These are phyloP conservation scores for Pammene fasciana DNA, from an alignment of 2,888 invertebrate species.

Conservation along the genomic window DNA sequence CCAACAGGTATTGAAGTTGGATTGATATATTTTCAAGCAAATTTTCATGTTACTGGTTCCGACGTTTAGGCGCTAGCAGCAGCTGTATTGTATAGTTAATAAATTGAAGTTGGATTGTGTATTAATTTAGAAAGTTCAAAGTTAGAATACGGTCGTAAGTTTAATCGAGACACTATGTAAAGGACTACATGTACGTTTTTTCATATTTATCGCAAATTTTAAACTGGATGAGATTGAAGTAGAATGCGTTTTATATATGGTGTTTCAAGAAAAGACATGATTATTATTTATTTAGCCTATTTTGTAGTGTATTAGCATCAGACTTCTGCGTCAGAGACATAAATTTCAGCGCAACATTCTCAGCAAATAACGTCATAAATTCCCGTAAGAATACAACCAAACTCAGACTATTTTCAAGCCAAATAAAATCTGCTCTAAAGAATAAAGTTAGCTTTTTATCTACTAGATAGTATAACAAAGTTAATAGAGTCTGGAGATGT, in stretches of 20 bases:
- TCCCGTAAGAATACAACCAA: neutral
- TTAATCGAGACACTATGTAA: too few relatives aligned
- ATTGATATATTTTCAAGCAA: too few relatives aligned
- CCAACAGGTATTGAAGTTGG: too few relatives aligned
- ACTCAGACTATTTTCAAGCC: neutral
- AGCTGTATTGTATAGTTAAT: too few relatives aligned
- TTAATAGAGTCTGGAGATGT: neutral
- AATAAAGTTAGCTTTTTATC: slow-evolving; percentile 1
- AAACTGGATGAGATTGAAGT: too few relatives aligned
- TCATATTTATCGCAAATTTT: too few relatives aligned
- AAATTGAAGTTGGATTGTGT: too few relatives aligned
- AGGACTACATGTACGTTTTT: too few relatives aligned
- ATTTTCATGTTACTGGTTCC: too few relatives aligned
- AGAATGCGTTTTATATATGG: neutral
- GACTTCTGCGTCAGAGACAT: neutral
- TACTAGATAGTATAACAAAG: slow-evolving; percentile 1
- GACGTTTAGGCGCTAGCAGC: too few relatives aligned
- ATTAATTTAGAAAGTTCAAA: too few relatives aligned
- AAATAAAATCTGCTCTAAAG: slow-evolving; percentile 6
- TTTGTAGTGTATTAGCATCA: neutral
- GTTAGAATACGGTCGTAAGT: too few relatives aligned
- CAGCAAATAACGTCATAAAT: slow-evolving; percentile 25
- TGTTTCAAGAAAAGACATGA: neutral
- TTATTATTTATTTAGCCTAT: neutral
- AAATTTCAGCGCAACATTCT: slow-evolving; percentile 14